Evolutionary conservation across 2,888 invertebrate genomes (phyloP).

Genomic region (Papilio elwesi): DNA sequence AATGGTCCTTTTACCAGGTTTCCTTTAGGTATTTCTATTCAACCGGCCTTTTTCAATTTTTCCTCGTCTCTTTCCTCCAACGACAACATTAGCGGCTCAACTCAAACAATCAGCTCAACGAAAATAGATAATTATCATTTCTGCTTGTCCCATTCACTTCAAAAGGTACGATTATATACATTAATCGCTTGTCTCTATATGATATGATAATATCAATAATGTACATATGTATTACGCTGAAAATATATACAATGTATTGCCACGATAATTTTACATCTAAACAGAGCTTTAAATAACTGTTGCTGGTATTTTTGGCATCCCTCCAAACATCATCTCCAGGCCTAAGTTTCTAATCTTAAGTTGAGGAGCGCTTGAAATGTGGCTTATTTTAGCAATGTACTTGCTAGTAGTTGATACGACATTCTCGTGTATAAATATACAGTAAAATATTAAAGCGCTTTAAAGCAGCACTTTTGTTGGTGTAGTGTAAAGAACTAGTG

Average conservation of each 20-base stretch:
- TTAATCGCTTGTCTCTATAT: too few species aligned
- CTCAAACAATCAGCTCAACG: too few species aligned
- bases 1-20: too few species aligned
- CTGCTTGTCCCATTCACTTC: too few species aligned
- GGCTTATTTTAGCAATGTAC: constrained; percentile 17
- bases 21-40: too few species aligned
- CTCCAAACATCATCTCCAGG: constrained; percentile 26
- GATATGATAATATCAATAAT: too few species aligned
- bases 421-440: background rate
- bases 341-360: constrained; percentile 31
- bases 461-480: background rate
- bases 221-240: background rate
- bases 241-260: background rate
- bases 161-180: too few species aligned
- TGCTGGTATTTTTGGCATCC: constrained; percentile 32
- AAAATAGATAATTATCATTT: too few species aligned
- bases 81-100: too few species aligned
- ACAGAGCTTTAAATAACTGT: constrained; percentile 22
- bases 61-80: too few species aligned
- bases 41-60: too few species aligned
- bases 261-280: constrained; percentile 3
- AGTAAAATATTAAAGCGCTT: background rate
- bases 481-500: background rate
- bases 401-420: background rate
- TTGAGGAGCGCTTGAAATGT: constrained; percentile 23